A percentile compares a stretch with the other conserved stretches of the same genome.
Evolutionary conservation across 2,797 vertebrate species (phyloP).

Genomic region (Cetoscarus ocellatus): DNA sequence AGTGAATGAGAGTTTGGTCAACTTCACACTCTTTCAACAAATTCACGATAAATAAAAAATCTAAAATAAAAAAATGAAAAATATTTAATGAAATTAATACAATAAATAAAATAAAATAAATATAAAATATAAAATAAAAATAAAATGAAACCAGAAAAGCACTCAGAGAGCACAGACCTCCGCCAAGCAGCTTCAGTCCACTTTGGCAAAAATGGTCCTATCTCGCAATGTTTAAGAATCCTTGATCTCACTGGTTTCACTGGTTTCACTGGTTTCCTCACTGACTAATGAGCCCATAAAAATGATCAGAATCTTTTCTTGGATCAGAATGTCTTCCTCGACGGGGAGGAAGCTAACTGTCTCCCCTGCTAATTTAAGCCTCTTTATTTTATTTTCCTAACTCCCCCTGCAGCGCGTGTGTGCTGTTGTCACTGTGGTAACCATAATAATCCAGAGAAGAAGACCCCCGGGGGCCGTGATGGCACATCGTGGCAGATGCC

Average conservation of each 20-base stretch:
- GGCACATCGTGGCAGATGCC: slow-evolving; percentile 65
- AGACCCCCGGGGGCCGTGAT: slow-evolving; percentile 50
- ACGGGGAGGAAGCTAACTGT: slow-evolving; percentile 1
- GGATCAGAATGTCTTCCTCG: background rate
- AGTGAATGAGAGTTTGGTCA: no score
- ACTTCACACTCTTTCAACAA: no score
- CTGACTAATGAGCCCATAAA: slow-evolving; percentile 55
- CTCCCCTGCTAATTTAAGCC: slow-evolving; percentile 12
- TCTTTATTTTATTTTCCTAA: slow-evolving; percentile 14
- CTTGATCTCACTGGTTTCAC: background rate
- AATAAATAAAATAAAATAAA: no score
- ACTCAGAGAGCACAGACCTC: no score
- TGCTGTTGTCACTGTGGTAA: slow-evolving; percentile 34
- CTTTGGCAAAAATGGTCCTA: no score
- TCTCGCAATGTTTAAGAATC: no score
- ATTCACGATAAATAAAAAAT: no score
- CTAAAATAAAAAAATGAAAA: no score
- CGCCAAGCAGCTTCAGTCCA: no score
- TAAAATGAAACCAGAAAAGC: no score
- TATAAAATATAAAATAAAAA: no score
- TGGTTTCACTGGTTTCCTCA: slow-evolving; percentile 20
- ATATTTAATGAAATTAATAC: no score
- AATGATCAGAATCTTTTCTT: slow-evolving; percentile 7
- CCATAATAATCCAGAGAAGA: slow-evolving; percentile 48
- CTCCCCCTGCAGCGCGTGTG: slow-evolving; percentile 14